phyloP scores from a whole-genome alignment of 2,888 invertebrate species.

The Ethmia dodecea region DNA sequence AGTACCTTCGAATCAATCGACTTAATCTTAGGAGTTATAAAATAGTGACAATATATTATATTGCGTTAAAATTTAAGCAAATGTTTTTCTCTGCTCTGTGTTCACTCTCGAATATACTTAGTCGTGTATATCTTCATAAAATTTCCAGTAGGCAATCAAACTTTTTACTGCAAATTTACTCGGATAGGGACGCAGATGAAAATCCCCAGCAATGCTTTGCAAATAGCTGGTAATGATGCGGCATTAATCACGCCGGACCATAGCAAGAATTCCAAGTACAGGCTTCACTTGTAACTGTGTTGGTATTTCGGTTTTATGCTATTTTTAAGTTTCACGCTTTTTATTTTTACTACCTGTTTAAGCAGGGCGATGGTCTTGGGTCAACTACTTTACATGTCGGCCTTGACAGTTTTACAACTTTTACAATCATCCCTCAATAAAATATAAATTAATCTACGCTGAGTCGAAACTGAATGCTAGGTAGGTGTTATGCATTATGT shows the following conservation, averaged over 20 bases:
- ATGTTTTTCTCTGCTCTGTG: too few relatives aligned
- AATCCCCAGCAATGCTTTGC: not conserved
- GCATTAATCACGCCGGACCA: constrained; percentile 34
- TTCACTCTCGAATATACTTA: too few relatives aligned
- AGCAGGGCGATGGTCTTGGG: constrained; percentile 39
- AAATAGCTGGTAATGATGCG: constrained; percentile 20
- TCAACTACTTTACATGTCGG: constrained; percentile 30
- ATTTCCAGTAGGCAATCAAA: too few relatives aligned
- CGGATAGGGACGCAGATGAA: too few relatives aligned
- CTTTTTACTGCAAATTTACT: too few relatives aligned
- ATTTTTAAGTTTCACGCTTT: constrained; percentile 40
- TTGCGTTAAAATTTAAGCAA: too few relatives aligned
- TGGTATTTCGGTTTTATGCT: constrained; percentile 30
- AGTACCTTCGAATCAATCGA: too few relatives aligned
- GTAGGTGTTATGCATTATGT: constrained; percentile 32
- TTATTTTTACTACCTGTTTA: constrained; percentile 39
- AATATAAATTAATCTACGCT: constrained; percentile 3
- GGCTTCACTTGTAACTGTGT: constrained; percentile 18
- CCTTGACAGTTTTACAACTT: constrained; percentile 34
- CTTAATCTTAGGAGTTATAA: too few relatives aligned
- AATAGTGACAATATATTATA: too few relatives aligned
- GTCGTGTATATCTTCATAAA: too few relatives aligned
- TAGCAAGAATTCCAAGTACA: constrained; percentile 29
- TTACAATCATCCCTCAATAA: constrained; percentile 9
- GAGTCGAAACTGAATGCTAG: not conserved